Evolutionary conservation across 2,113 vertebrate species (phyloP).

Genomic region (Phaetusa simplex): DNA sequence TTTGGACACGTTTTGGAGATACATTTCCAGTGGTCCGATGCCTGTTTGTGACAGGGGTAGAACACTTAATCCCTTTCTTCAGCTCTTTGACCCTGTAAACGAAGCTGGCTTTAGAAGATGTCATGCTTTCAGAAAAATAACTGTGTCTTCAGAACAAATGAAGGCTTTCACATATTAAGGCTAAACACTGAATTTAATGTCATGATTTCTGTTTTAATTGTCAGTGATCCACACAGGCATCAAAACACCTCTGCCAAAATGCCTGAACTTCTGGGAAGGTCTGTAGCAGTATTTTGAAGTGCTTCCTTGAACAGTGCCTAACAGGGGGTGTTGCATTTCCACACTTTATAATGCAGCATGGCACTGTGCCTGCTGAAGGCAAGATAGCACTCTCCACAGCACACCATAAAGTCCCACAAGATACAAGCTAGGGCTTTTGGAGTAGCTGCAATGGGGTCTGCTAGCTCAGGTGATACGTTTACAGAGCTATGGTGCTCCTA

Average conservation of each 20-base stretch:
- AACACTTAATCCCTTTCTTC: slow-evolving; percentile 75
- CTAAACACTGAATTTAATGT: not conserved
- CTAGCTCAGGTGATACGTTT: not conserved
- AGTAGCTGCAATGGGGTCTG: not conserved
- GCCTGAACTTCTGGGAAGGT: not conserved
- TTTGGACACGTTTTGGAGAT: slow-evolving; percentile 78
- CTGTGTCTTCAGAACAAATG: not conserved
- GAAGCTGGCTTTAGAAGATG: not conserved
- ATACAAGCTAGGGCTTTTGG: not conserved
- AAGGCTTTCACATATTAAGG: not conserved
- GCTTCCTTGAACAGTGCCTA: not conserved
- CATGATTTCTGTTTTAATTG: not conserved
- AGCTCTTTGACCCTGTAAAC: slow-evolving; percentile 88
- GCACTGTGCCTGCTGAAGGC: not conserved
- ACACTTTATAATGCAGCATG: not conserved
- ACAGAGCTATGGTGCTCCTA: not conserved
- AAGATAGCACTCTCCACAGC: not conserved
- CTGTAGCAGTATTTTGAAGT: not conserved
- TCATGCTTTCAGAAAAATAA: not conserved
- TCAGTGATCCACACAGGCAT: not conserved
- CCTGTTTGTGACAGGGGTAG: slow-evolving; percentile 23
- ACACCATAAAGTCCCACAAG: not conserved
- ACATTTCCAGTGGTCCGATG: slow-evolving; percentile 26
- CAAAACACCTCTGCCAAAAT: not conserved
- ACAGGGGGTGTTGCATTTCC: not conserved